A percentile compares a stretch with the other conserved stretches of the same genome.
Evolutionary conservation across 30 jellyfish, hydroid and myxozoan genomes (phyloP).

Genomic region (Aurelia sp.): DNA sequence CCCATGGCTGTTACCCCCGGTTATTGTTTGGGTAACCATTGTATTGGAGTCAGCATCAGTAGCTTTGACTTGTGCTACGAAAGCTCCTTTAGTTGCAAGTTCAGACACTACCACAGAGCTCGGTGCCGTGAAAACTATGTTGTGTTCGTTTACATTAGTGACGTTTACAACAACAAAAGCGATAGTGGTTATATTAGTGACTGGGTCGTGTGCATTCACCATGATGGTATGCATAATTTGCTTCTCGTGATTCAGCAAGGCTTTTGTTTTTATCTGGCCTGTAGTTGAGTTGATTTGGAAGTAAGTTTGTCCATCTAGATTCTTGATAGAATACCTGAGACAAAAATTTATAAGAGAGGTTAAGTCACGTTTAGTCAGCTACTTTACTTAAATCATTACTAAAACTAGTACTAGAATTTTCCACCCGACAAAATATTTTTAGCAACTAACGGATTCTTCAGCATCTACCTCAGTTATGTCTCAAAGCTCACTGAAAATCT

Average conservation of each 20-base stretch:
- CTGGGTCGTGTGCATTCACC: conserved; percentile 72
- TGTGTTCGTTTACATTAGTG: conserved; percentile 66
- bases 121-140: conserved; percentile 49
- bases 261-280: conserved; percentile 71
- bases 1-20: conserved; percentile 58
- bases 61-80: conserved; percentile 62
- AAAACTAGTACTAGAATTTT: too few species aligned
- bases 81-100: conserved; percentile 61
- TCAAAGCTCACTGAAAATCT: too few species aligned
- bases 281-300: conserved; percentile 65
- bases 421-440: too few species aligned
- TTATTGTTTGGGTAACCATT: conserved; percentile 23
- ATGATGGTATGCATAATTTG: conserved; percentile 49
- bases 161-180: conserved; percentile 68
- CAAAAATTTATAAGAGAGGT: neutral
- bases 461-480: too few species aligned
- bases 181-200: conserved; percentile 60
- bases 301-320: conserved; percentile 38
- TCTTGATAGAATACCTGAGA: conserved; percentile 40
- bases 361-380: too few species aligned
- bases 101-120: conserved; percentile 68
- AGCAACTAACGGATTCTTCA: too few species aligned
- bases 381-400: too few species aligned
- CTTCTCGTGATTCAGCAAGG: conserved; percentile 66
- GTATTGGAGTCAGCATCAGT: conserved; percentile 72